Percentiles rank a stretch among this genome's conserved stretches.
phyloP scores from a whole-genome alignment of 2,888 invertebrate genomes.

The Drosophila anomelani region DNA sequence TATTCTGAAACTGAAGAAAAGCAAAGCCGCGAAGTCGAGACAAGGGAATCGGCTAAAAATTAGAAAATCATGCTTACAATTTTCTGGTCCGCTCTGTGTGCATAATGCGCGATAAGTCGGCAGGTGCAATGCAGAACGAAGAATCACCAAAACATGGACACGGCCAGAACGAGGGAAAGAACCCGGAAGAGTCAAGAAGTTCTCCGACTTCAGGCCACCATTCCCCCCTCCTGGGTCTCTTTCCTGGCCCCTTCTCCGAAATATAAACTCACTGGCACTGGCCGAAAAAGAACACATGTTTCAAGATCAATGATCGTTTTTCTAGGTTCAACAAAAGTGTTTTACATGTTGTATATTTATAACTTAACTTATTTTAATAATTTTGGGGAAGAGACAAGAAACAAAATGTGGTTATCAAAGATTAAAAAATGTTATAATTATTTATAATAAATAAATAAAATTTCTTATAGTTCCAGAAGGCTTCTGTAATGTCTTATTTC shows the following conservation, averaged over 20 bases:
- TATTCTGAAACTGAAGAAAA: conserved; percentile 1
- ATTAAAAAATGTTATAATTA: too few species aligned
- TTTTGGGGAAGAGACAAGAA: not conserved
- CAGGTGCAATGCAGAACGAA: conserved; percentile 68
- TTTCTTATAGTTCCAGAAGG: too few species aligned
- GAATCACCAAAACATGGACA: conserved; percentile 47
- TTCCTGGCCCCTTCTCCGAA: conserved; percentile 17
- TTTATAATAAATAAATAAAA: too few species aligned
- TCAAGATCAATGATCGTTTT: not conserved
- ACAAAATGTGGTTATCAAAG: not conserved
- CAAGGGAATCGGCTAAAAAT: conserved; percentile 55
- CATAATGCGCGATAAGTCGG: conserved; percentile 66
- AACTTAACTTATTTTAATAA: not conserved
- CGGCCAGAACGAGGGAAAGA: conserved; percentile 39
- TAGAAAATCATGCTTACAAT: conserved; percentile 67
- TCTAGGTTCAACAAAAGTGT: not conserved
- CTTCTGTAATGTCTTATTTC: not conserved
- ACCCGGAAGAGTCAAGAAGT: conserved; percentile 69
- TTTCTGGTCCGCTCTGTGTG: conserved; percentile 51
- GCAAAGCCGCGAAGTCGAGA: conserved; percentile 23
- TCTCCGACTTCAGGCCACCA: conserved; percentile 15
- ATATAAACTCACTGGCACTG: conserved; percentile 24
- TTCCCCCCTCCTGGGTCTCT: conserved; percentile 2
- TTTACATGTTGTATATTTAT: too few species aligned
- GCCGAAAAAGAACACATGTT: not conserved